Evolutionary conservation across 2,888 invertebrate genomes (phyloP).

Genomic region (Buathra laborator): DNA sequence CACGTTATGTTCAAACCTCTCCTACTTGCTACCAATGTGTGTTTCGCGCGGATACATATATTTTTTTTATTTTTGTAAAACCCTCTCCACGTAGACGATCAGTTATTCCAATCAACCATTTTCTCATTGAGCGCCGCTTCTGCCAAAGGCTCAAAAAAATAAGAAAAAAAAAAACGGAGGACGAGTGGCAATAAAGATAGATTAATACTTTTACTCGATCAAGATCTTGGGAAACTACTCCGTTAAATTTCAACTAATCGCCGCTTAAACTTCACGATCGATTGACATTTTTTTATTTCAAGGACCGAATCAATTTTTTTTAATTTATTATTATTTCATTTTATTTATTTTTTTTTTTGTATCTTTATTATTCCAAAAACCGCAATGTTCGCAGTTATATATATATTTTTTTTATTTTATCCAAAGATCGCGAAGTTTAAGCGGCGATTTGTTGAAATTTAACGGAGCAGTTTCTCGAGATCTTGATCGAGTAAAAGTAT

Average conservation of each 20-base stretch:
- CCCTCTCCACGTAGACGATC: slow-evolving; percentile 43
- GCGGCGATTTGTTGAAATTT: neutral
- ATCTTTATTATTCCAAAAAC: too few relatives aligned
- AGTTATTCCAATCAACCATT: slow-evolving; percentile 58
- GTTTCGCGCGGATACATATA: slow-evolving; percentile 40
- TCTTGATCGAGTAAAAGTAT: neutral
- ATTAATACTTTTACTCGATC: too few relatives aligned
- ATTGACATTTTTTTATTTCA: too few relatives aligned
- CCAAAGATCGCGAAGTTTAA: neutral
- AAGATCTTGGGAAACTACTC: too few relatives aligned
- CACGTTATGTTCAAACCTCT: slow-evolving; percentile 40
- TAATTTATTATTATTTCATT: too few relatives aligned
- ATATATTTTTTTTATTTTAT: too few relatives aligned
- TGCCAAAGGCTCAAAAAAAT: neutral
- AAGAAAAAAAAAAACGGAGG: neutral
- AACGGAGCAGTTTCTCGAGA: slow-evolving; percentile 6
- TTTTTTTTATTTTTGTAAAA: neutral
- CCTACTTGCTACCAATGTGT: slow-evolving; percentile 49
- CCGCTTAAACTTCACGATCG: too few relatives aligned
- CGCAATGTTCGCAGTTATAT: too few relatives aligned
- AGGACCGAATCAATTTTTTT: too few relatives aligned
- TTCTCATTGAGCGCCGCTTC: slow-evolving; percentile 27
- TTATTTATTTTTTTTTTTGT: too few relatives aligned
- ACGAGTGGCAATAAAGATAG: too few relatives aligned
- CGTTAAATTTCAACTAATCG: too few relatives aligned